These are phyloP conservation scores for Lates japonicus DNA, from an alignment of 2,797 vertebrate genomes.

Conservation along the genomic window DNA sequence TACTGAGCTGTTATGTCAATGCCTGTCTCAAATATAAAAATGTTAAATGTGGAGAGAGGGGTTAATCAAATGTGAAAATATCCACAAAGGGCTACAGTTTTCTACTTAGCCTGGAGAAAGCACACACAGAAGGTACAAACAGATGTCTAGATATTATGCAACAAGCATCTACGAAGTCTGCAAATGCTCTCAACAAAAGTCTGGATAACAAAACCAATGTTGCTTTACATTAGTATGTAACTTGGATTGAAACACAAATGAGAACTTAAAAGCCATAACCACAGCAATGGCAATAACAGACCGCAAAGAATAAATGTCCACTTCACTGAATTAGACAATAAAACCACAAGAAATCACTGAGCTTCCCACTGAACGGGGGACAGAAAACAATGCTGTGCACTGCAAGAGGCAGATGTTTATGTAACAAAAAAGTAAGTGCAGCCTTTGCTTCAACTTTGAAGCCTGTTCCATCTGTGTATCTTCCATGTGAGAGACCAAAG, in stretches of 20 bases:
- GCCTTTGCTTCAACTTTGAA: not conserved
- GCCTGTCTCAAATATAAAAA: constrained; percentile 9
- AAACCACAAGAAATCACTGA: constrained; percentile 40
- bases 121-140: constrained; percentile 1
- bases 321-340: constrained; percentile 38
- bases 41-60: constrained; percentile 18
- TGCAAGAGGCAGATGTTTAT: not conserved
- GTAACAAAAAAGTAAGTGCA: constrained; percentile 4
- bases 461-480: too few species aligned
- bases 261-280: constrained; percentile 6
- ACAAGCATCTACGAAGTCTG: constrained; percentile 7
- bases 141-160: not conserved
- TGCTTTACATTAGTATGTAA: constrained; percentile 13
- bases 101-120: not conserved
- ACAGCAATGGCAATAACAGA: constrained; percentile 14
- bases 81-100: not conserved
- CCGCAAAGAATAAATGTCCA: constrained; percentile 22
- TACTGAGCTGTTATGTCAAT: not conserved
- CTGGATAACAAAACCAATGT: constrained; percentile 10
- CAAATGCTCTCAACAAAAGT: constrained; percentile 10
- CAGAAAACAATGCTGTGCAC: not conserved
- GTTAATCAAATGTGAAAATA: constrained; percentile 37
- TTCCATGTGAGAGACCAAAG: not conserved
- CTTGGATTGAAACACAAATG: constrained; percentile 21
- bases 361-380: not conserved